Base-by-base conservation (phyloP, 2,888 invertebrate species). In the Machimus atricapillus region DNA sequence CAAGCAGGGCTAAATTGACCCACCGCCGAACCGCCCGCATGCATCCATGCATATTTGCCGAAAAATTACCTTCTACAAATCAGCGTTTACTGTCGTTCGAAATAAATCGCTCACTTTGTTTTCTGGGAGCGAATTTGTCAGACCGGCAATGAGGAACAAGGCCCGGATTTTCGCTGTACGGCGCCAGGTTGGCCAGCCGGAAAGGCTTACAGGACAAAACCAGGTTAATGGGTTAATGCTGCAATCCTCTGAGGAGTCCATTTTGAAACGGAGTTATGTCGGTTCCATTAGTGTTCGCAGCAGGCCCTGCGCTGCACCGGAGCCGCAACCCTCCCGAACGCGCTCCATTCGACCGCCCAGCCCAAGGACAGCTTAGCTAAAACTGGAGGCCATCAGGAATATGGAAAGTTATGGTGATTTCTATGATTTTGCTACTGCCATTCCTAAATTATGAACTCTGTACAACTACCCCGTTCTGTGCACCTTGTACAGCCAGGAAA, bases 71-170 rank as follows among this genome's bases (percentile, higher is more conserved):
- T 19, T 19, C 23, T 43, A 73, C 74, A 46, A 85, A 74, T 85
- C 85, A 74, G 43, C 74, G 74, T 85, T 46, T 43, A 43, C 73
- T 46, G 85, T 85, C 74, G 74, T 46, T 85, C 40, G 9, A n/a
- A 31, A 85, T 85, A 85, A 85, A 74, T 85, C 46, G 85, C 74
- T 27, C 66, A 74, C 43, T 83, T 66, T 73, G 83, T 83, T 83
- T 37, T 14, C 66, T 19, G 81, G 12, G 34, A 81, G 7, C 31
- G 27, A 81, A 81, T 52, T 81, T 81, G 52, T 52, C 56, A 81
- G 52, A 2, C n/a, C 12, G 40, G 34, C 40, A 76, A 76, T 16
- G 40, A 34, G 34, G 14, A 76, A 76, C 76, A 76, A 37, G 34
- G 76, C 6, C 7, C 52, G 16, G 34, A 14, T 34, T 76, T 76